Conservation (phyloP, 2,888 invertebrate genomes). For the Helleia helle region DNA sequence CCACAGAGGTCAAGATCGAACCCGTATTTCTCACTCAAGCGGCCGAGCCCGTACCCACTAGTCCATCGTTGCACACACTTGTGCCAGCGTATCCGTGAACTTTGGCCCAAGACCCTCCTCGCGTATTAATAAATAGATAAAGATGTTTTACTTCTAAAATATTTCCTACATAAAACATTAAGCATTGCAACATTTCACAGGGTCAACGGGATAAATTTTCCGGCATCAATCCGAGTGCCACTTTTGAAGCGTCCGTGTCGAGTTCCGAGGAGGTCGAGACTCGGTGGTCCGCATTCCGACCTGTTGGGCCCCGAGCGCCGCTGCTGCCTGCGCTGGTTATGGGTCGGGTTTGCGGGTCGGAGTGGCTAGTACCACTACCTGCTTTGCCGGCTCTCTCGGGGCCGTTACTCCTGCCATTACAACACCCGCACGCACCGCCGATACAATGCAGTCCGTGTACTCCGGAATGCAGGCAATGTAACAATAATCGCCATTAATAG, state of each 20-base stretch:
- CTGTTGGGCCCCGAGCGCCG: constrained; percentile 62
- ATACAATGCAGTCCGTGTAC: constrained; percentile 38
- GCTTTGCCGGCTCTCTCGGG: constrained; percentile 52
- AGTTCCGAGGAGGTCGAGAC: constrained; percentile 50
- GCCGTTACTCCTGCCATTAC: constrained; percentile 53
- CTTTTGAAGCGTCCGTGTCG: constrained; percentile 48
- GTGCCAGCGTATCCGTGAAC: no score
- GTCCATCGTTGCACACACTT: no score
- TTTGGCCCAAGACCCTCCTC: no score
- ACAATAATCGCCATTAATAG: constrained; percentile 45
- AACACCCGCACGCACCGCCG: constrained; percentile 46
- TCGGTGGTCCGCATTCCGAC: constrained; percentile 65
- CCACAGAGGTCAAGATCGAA: no score
- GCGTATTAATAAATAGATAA: no score
- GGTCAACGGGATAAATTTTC: constrained; percentile 44
- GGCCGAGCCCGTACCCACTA: no score
- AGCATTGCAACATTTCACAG: no score
- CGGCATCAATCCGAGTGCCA: constrained; percentile 27
- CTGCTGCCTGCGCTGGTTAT: constrained; percentile 59
- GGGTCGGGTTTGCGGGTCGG: constrained; percentile 67
- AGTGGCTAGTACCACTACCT: constrained; percentile 64
- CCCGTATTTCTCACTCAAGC: no score
- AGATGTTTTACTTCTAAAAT: no score
- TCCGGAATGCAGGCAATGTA: constrained; percentile 65
- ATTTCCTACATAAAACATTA: no score